A percentile compares a stretch with the other conserved stretches of the same genome.
Conservation (phyloP, 1,140 invertebrate species). For the Polypedilum pembai region DNA sequence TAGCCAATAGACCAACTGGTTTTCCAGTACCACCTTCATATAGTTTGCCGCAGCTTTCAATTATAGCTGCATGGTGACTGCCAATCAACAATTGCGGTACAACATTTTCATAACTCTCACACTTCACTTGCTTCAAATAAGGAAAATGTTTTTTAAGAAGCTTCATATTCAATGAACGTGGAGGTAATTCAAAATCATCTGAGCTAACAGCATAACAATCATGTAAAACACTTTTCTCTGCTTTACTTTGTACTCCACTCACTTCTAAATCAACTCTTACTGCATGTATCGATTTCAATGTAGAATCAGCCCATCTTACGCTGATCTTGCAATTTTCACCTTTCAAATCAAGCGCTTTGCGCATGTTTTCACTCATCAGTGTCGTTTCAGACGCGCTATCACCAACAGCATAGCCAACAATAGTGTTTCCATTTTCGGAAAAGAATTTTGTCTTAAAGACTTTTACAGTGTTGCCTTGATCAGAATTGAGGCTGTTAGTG, state of each 20-base stretch:
- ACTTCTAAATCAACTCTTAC: background rate
- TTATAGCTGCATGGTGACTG: too few relatives aligned
- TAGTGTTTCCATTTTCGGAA: background rate
- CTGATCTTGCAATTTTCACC: background rate
- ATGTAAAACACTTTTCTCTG: background rate
- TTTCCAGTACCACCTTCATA: background rate
- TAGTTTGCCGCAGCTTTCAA: background rate
- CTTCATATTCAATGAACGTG: background rate
- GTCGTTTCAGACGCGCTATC: background rate
- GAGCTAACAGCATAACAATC: background rate
- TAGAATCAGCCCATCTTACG: background rate
- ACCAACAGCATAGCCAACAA: background rate
- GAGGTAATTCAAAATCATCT: background rate
- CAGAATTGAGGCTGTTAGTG: background rate
- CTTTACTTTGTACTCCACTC: background rate
- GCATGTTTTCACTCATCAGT: background rate
- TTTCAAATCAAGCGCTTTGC: background rate
- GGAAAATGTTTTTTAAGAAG: background rate
- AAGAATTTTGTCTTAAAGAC: background rate
- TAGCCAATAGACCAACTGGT: background rate
- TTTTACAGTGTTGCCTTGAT: background rate
- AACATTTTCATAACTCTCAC: background rate
- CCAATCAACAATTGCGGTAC: too few relatives aligned
- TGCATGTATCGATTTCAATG: background rate
- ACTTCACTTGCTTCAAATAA: background rate